Percentiles rank a stretch among this genome's conserved stretches.
Conservation (phyloP, 2,888 invertebrate species). For the Drosophila recens region DNA sequence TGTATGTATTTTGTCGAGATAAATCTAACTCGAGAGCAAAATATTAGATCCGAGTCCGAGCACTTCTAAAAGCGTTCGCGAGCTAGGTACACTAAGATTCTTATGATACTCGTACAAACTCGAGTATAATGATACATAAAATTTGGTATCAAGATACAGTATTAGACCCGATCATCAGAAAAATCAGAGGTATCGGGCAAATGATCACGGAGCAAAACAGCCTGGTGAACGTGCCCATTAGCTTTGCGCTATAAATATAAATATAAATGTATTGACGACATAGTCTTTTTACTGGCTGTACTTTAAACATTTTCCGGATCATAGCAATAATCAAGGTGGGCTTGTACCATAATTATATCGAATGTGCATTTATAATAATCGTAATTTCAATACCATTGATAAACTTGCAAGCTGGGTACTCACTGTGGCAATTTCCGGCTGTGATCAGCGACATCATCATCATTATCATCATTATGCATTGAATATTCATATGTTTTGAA, state of each 20-base stretch:
- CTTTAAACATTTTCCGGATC: slow-evolving; percentile 2
- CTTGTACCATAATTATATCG: slow-evolving; percentile 2
- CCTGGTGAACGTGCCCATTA: not conserved
- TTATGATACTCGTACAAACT: no score
- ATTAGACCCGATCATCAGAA: no score
- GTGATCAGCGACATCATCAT: slow-evolving; percentile 56
- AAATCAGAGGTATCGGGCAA: no score
- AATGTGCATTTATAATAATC: slow-evolving; percentile 6
- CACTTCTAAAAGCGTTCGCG: no score
- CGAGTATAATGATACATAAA: no score
- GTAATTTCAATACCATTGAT: slow-evolving; percentile 17
- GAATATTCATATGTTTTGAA: slow-evolving; percentile 34
- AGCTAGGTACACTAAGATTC: no score
- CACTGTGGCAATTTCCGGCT: slow-evolving; percentile 71
- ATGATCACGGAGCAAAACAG: no score
- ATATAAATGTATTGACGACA: not conserved
- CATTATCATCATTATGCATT: slow-evolving; percentile 49
- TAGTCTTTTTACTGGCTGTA: not conserved
- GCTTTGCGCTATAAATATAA: not conserved
- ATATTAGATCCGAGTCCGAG: no score
- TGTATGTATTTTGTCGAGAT: no score
- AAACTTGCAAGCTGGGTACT: slow-evolving; percentile 46
- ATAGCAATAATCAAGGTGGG: not conserved
- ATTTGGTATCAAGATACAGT: no score
- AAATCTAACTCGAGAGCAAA: no score